phyloP scores from a whole-genome alignment of 92 coral and sea anemone species.

The Palythoa caribaeorum region DNA sequence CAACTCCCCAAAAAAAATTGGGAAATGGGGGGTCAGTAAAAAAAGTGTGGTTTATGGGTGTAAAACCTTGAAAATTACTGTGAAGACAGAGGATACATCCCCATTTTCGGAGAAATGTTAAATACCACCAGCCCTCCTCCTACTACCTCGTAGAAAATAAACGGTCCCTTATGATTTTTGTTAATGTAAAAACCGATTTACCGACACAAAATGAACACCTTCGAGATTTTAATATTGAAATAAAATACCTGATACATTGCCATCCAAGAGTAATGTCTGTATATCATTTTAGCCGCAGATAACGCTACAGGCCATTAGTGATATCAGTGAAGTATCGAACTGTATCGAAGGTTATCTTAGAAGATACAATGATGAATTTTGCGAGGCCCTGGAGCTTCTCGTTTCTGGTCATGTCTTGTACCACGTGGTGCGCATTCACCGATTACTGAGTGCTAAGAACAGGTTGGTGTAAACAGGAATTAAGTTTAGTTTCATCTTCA shows the following conservation, averaged over 20 bases:
- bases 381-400: constrained; percentile 86
- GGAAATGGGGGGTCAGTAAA: no score
- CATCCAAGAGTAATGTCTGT: neutral
- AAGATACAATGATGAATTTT: constrained; percentile 92
- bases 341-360: constrained; percentile 87
- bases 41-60: no score
- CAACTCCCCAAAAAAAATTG: no score
- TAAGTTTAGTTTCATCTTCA: neutral
- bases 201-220: no score
- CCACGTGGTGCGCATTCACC: constrained; percentile 92
- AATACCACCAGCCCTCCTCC: no score
- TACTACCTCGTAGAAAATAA: no score
- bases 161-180: no score
- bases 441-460: constrained; percentile 88
- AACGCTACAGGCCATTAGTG: constrained; percentile 77
- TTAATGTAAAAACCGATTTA: no score
- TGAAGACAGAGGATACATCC: no score
- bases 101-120: no score
- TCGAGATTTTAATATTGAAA: no score
- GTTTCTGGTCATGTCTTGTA: constrained; percentile 89
- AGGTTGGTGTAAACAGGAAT: constrained; percentile 64
- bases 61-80: no score
- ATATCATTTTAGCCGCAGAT: constrained; percentile 49
- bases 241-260: neutral
- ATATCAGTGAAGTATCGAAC: constrained; percentile 82